A percentile compares a stretch with the other conserved stretches of the same genome.
phyloP scores from a whole-genome alignment of 1,140 invertebrate genomes.

The Arion vulgaris region DNA sequence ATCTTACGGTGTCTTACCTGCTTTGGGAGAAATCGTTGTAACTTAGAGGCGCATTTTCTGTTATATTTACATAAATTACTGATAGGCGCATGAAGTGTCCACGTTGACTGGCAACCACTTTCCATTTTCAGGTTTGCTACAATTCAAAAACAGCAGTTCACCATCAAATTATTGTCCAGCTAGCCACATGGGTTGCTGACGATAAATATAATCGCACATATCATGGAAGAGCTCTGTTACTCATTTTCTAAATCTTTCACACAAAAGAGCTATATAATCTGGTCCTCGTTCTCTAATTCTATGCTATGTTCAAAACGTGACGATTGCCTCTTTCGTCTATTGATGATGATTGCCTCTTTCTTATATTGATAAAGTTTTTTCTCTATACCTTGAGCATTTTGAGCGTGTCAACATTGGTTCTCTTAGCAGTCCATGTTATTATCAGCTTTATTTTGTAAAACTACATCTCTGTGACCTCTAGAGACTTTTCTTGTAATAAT shows the following conservation, averaged over 20 bases:
- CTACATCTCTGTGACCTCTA: too few species aligned
- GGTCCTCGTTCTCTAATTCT: too few species aligned
- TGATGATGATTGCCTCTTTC: too few species aligned
- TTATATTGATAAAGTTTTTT: too few species aligned
- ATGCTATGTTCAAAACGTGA: too few species aligned
- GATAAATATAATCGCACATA: not conserved
- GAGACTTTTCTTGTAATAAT: too few species aligned
- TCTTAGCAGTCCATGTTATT: too few species aligned
- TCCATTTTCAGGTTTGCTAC: not conserved
- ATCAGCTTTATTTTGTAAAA: too few species aligned
- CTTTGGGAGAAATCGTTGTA: constrained; percentile 28
- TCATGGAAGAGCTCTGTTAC: not conserved
- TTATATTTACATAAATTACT: constrained; percentile 2
- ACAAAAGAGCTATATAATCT: not conserved
- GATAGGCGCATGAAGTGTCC: not conserved
- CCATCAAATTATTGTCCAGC: not conserved
- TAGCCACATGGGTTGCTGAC: constrained; percentile 5
- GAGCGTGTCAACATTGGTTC: too few species aligned
- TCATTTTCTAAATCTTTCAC: not conserved
- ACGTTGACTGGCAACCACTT: not conserved
- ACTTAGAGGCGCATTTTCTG: constrained; percentile 15
- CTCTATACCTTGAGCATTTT: too few species aligned
- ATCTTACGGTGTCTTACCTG: too few species aligned
- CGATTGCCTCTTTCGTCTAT: too few species aligned
- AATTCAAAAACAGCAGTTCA: not conserved